Evolutionary conservation across 2,888 invertebrate species (phyloP).

Genomic region (Notodonta ziczac): DNA sequence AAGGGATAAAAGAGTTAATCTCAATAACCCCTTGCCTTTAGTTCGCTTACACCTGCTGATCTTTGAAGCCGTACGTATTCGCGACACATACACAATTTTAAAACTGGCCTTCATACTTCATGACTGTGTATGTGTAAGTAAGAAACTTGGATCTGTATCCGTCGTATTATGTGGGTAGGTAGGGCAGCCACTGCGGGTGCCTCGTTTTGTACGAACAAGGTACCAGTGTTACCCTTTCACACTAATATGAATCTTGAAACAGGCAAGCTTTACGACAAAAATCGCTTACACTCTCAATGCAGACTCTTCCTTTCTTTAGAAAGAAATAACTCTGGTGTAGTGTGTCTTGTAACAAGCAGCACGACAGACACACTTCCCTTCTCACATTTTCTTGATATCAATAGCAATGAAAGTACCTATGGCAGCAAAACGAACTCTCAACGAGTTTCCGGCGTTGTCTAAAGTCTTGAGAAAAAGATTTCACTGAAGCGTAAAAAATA

Average conservation of each 20-base stretch:
- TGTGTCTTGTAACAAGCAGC: slow-evolving; percentile 65
- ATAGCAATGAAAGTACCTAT: slow-evolving; percentile 67
- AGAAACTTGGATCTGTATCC: slow-evolving; percentile 82
- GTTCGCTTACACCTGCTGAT: slow-evolving; percentile 84
- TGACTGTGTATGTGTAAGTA: slow-evolving; percentile 74
- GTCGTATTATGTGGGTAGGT: slow-evolving; percentile 81
- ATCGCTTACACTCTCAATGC: slow-evolving; percentile 54
- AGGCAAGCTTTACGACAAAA: slow-evolving; percentile 63
- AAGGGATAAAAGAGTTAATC: slow-evolving; percentile 84
- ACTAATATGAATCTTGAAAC: slow-evolving; percentile 77
- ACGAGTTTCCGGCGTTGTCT: slow-evolving; percentile 63
- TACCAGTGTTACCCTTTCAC: slow-evolving; percentile 69
- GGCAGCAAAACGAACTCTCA: slow-evolving; percentile 71
- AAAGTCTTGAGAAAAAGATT: slow-evolving; percentile 62
- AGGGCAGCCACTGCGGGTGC: slow-evolving; percentile 80
- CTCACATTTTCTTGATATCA: slow-evolving; percentile 82
- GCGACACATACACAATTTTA: slow-evolving; percentile 78
- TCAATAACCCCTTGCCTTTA: slow-evolving; percentile 82
- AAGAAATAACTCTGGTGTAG: slow-evolving; percentile 69
- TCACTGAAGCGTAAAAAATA: slow-evolving; percentile 34
- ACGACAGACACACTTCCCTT: slow-evolving; percentile 81
- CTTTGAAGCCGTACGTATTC: slow-evolving; percentile 83
- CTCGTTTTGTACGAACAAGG: slow-evolving; percentile 71
- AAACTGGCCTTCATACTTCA: slow-evolving; percentile 80
- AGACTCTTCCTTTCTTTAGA: slow-evolving; percentile 69